Conservation (phyloP, 1,140 invertebrate species). For the Nymphalis io region DNA sequence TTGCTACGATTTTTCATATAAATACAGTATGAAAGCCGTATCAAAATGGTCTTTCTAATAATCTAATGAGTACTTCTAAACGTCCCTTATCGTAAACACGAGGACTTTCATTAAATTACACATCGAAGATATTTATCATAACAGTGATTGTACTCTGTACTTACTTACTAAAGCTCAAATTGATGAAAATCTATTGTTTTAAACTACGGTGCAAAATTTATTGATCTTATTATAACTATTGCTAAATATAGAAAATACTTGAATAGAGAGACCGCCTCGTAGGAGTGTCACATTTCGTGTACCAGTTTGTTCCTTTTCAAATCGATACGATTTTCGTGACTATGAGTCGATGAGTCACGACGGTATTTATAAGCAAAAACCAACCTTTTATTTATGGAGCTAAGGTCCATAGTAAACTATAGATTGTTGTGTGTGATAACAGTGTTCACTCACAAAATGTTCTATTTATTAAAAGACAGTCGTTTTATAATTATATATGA, state of each 20-base stretch:
- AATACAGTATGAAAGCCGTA: conserved; percentile 52
- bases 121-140: conserved; percentile 21
- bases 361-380: conserved; percentile 10
- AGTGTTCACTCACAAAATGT: conserved; percentile 25
- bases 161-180: conserved; percentile 39
- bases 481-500: conserved; percentile 29
- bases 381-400: neutral
- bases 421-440: conserved; percentile 17
- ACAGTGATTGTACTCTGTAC: conserved; percentile 37
- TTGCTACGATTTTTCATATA: conserved; percentile 31
- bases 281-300: conserved; percentile 41
- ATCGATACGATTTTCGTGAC: conserved; percentile 61
- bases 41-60: conserved; percentile 44
- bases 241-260: conserved; percentile 36
- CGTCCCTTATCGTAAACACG: conserved; percentile 15
- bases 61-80: conserved; percentile 28
- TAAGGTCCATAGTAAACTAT: conserved; percentile 12
- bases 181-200: conserved; percentile 43
- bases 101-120: conserved; percentile 21
- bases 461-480: conserved; percentile 27
- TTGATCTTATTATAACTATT: conserved; percentile 31
- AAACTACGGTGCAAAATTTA: conserved; percentile 39
- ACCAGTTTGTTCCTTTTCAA: conserved; percentile 48
- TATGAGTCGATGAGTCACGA: conserved; percentile 33
- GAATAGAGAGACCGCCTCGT: conserved; percentile 29